A percentile compares a stretch with the other conserved stretches of the same genome.
Conservation (phyloP, 2,113 vertebrate genomes). For the Malurus cyaneus region DNA sequence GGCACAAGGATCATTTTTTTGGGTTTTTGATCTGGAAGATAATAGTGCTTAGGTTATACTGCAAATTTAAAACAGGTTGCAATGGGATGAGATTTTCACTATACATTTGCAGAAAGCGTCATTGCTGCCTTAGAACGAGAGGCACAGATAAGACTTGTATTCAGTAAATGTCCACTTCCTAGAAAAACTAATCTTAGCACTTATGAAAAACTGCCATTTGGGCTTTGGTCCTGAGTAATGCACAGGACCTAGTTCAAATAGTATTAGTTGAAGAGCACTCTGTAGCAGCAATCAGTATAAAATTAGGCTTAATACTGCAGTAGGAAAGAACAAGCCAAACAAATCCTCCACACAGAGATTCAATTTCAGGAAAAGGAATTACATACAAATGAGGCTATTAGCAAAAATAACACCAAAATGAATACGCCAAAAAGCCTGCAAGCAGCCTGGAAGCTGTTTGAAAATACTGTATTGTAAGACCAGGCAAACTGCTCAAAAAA, state of each 20-base stretch:
- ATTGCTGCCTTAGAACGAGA: background rate
- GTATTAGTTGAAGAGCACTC: background rate
- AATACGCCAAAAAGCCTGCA: background rate
- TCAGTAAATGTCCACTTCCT: background rate
- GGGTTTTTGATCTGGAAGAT: background rate
- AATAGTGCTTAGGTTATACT: background rate
- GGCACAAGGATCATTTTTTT: background rate
- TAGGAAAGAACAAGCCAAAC: background rate
- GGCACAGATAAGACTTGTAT: background rate
- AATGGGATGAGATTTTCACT: background rate
- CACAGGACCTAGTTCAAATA: background rate
- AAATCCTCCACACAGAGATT: background rate
- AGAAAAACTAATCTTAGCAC: background rate
- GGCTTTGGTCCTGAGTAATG: background rate
- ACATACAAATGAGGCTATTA: conserved; percentile 15
- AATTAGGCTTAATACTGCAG: conserved; percentile 12
- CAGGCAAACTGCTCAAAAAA: background rate
- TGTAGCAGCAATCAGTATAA: background rate
- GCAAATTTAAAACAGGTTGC: background rate
- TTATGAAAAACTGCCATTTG: background rate
- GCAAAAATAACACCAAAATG: background rate
- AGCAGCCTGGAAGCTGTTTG: background rate
- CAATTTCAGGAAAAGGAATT: background rate
- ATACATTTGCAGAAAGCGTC: background rate
- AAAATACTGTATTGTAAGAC: background rate